A percentile compares a stretch with the other conserved stretches of the same genome.
Conservation (phyloP, 1,140 invertebrate species). For the Oedothorax gibbosus region DNA sequence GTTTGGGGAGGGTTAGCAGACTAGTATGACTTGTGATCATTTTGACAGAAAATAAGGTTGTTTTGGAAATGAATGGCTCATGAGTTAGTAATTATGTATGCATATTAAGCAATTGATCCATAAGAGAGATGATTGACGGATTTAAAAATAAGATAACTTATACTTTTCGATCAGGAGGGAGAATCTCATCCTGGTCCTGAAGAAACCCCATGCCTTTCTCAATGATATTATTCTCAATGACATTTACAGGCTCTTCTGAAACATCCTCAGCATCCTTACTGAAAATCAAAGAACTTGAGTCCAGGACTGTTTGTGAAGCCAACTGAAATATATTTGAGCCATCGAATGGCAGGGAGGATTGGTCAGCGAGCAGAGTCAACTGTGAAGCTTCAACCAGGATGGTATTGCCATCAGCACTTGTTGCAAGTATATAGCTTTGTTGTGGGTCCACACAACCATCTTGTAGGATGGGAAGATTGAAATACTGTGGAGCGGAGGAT, state of each 20-base stretch:
- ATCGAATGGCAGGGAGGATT: slow-evolving; percentile 50
- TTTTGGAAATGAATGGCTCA: too few species aligned
- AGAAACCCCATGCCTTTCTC: neutral
- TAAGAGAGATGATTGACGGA: neutral
- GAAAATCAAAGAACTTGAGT: neutral
- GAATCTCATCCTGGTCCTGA: slow-evolving; percentile 43
- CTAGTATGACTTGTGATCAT: too few species aligned
- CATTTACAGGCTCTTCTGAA: neutral
- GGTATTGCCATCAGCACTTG: slow-evolving; percentile 55
- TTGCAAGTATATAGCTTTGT: slow-evolving; percentile 53
- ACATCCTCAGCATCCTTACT: slow-evolving; percentile 21
- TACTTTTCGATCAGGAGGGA: slow-evolving; percentile 50
- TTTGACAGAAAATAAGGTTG: too few species aligned
- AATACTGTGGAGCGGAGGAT: slow-evolving; percentile 26
- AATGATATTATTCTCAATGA: slow-evolving; percentile 2
- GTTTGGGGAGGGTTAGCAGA: too few species aligned
- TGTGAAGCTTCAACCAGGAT: slow-evolving; percentile 56
- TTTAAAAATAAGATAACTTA: neutral
- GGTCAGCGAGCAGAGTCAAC: slow-evolving; percentile 37
- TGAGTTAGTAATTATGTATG: too few species aligned
- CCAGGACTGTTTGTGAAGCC: slow-evolving; percentile 18
- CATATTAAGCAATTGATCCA: too few species aligned
- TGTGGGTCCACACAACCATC: slow-evolving; percentile 32
- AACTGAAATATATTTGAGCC: slow-evolving; percentile 42
- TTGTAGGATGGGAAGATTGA: slow-evolving; percentile 44